Percentiles rank a stretch among this genome's conserved stretches.
Conservation (phyloP, 2,888 invertebrate species). For the Autographa pulchrina region DNA sequence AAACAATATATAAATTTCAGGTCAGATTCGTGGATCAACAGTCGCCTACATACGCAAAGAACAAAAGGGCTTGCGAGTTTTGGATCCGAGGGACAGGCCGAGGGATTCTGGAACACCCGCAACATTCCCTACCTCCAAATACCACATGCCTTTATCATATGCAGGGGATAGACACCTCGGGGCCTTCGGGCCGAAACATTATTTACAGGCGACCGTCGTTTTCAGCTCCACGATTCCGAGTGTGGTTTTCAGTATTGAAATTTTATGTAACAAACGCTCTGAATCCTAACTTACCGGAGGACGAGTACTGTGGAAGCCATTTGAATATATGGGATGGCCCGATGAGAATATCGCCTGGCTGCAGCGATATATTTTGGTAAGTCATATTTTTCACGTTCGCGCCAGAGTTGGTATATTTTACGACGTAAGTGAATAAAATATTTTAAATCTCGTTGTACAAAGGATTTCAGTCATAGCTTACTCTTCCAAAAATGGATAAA, state of each 20-base stretch:
- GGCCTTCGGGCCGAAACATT: slow-evolving; percentile 89
- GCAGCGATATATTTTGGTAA: slow-evolving; percentile 95
- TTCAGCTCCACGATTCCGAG: slow-evolving; percentile 92
- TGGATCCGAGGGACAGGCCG: slow-evolving; percentile 95
- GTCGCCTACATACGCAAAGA: slow-evolving; percentile 95
- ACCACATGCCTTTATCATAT: slow-evolving; percentile 97
- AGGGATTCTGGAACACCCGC: slow-evolving; percentile 95
- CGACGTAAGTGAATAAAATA: slow-evolving; percentile 35
- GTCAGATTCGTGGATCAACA: slow-evolving; percentile 95
- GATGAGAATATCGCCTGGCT: slow-evolving; percentile 92
- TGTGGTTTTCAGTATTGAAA: slow-evolving; percentile 96
- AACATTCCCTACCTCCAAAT: slow-evolving; percentile 95
- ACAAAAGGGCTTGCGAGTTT: slow-evolving; percentile 95
- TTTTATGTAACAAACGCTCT: slow-evolving; percentile 93
- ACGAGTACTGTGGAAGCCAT: slow-evolving; percentile 95
- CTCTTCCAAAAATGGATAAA: neutral
- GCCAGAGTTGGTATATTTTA: slow-evolving; percentile 9
- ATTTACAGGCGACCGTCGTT: slow-evolving; percentile 89
- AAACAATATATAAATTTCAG: slow-evolving; percentile 85
- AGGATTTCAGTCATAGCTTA: neutral
- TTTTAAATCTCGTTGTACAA: slow-evolving; percentile 13
- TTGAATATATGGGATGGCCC: slow-evolving; percentile 97
- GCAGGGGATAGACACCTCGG: slow-evolving; percentile 90
- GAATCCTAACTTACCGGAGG: slow-evolving; percentile 91
- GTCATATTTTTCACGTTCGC: slow-evolving; percentile 65